phyloP scores from a whole-genome alignment of 2,113 vertebrate species.

The Sphyrna mokarran region DNA sequence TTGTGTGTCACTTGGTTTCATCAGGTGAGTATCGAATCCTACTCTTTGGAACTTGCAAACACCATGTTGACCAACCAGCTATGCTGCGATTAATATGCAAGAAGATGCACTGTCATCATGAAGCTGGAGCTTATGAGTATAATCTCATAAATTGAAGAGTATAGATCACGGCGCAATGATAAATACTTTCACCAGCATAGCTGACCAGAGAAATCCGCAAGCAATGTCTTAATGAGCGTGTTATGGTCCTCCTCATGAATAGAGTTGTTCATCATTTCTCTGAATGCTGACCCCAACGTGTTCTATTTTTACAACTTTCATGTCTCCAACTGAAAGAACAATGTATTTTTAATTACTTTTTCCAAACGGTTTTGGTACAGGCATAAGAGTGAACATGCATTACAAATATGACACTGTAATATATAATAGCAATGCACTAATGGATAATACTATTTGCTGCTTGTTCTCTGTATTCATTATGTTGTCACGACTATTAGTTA shows the following conservation, averaged over 20 bases:
- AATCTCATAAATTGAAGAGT: background rate
- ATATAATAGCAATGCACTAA: background rate
- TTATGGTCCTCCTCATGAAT: background rate
- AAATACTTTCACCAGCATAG: background rate
- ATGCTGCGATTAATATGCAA: no score
- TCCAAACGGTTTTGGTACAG: background rate
- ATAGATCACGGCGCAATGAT: background rate
- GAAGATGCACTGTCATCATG: background rate
- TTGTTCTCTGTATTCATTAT: background rate
- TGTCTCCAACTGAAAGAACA: background rate
- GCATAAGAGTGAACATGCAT: background rate
- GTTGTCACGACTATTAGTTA: background rate
- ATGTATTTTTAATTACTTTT: constrained; percentile 15
- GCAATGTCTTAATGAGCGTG: constrained; percentile 8
- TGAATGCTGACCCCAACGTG: constrained; percentile 19
- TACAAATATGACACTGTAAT: background rate
- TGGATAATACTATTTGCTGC: background rate
- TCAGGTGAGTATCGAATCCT: background rate
- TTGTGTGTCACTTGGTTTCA: background rate
- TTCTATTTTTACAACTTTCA: constrained; percentile 6
- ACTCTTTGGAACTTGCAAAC: background rate
- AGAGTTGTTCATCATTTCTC: background rate
- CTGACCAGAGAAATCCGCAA: constrained; percentile 19
- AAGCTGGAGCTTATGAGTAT: background rate
- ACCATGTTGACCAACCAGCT: background rate